Evolutionary conservation across 2,113 vertebrate genomes (phyloP).

Genomic region (Ammodytes dubius): DNA sequence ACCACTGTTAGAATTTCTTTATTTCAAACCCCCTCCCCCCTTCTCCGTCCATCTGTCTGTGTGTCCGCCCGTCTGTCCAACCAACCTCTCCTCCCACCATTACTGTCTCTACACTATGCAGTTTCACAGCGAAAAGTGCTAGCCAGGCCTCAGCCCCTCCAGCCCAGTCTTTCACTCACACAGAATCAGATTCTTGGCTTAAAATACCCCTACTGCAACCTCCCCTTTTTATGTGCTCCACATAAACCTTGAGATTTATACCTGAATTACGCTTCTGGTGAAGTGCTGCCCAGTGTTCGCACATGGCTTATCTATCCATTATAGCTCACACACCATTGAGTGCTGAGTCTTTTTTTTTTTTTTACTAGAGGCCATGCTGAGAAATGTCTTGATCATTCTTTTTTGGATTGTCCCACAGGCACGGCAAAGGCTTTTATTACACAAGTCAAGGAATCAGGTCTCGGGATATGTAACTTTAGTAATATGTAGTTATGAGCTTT

Average conservation of each 20-base stretch:
- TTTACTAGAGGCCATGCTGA: conserved; percentile 21
- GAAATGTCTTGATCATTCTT: conserved; percentile 37
- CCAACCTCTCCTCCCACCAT: neutral
- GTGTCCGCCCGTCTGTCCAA: conserved; percentile 5
- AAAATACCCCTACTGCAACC: conserved; percentile 35
- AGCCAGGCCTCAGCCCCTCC: conserved; percentile 37
- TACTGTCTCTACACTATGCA: conserved; percentile 42
- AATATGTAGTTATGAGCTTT: conserved; percentile 19
- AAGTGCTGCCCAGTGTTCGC: conserved; percentile 40
- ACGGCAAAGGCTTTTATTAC: neutral
- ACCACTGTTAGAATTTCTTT: conserved; percentile 46
- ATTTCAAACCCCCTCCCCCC: conserved; percentile 15
- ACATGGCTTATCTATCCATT: conserved; percentile 58
- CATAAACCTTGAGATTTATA: conserved; percentile 63
- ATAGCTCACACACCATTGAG: conserved; percentile 35
- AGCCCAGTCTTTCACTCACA: conserved; percentile 62
- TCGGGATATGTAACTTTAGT: conserved; percentile 22
- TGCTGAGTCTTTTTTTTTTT: conserved; percentile 27
- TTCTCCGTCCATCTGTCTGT: neutral
- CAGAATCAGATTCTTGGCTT: conserved; percentile 58
- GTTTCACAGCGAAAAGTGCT: conserved; percentile 14
- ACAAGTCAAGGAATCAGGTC: conserved; percentile 8
- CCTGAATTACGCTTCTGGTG: conserved; percentile 50
- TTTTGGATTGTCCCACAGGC: conserved; percentile 17
- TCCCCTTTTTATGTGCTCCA: conserved; percentile 38